Base-by-base conservation (phyloP, 1,140 invertebrate species). In the Copidosoma floridanum region DNA sequence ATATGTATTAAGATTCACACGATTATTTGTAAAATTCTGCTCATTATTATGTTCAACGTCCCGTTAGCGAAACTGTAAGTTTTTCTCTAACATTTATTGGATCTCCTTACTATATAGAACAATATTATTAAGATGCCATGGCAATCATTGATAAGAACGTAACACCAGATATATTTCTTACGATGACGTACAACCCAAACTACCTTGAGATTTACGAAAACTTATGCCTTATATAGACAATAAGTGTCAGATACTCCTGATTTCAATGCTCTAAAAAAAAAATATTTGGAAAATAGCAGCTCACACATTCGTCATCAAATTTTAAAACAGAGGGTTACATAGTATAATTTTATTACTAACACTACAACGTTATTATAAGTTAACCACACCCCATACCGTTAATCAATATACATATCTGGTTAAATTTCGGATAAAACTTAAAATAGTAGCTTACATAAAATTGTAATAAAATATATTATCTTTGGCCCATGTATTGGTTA, bases 11-110 rank as follows among this genome's bases (percentile, higher is more conserved):
- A 53, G 50, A 35, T 38, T 53, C 38, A 18, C 14, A 16, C 11
- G 50, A 53, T 40, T 53, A 37, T 23, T 18, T 53, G 20, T 18
- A 53, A 20, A 53, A 53, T 35, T 20, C 6, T 20, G 50, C 50
- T 21, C 37, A 35, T 29, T n/a, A n/a, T n/a, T 18, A 20, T 37
- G 29, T 24, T 52, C 32, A 40, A 23, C 24, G 57, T 18, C 18
- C 37, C n/a, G 26, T 64, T n/a, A 61, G 58, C 7, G 43, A 29
- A 21, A 23, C 43, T n/a, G 40, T 57, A 24, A 70, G 71, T 65
- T 65, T 73, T 37, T 69, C 71, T 54, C 67, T 70, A 63, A 68
- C 66, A 54, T 69, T 68, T 57, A 67, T 66, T 43, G 74, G 71
- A 29, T 67, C 70, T 64, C 73, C 68, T 52, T 35, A 69, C 37